Percentiles rank a stretch among this genome's conserved stretches.
phyloP scores from a whole-genome alignment of 2,797 vertebrate genomes.

The Sphenopsis melanotis region DNA sequence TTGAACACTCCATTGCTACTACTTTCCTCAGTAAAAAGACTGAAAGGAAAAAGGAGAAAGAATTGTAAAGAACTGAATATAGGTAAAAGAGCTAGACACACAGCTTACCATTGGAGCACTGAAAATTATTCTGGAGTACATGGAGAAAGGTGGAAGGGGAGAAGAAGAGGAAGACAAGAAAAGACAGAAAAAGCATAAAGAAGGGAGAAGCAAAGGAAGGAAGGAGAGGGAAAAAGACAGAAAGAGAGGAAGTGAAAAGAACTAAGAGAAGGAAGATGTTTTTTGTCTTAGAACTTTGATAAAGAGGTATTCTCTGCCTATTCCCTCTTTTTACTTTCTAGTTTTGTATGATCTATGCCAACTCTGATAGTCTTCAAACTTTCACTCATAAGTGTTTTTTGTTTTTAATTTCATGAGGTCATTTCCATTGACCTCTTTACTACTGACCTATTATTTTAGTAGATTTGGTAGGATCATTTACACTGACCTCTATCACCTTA shows the following conservation, averaged over 20 bases:
- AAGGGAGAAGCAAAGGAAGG: no score
- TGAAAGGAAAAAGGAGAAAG: background rate
- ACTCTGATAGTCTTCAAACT: background rate
- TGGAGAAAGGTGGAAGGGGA: background rate
- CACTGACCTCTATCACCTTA: background rate
- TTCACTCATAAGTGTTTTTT: background rate
- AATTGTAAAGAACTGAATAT: background rate
- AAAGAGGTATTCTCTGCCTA: background rate
- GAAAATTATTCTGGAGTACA: background rate
- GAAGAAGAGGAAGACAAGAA: background rate
- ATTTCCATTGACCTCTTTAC: background rate
- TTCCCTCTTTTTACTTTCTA: background rate
- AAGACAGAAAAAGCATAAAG: background rate
- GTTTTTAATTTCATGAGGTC: background rate
- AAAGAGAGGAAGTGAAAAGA: rapidly evolving
- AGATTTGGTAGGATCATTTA: background rate
- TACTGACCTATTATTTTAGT: background rate
- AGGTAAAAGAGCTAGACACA: background rate
- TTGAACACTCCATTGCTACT: background rate
- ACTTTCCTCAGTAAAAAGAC: background rate
- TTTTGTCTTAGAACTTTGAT: background rate
- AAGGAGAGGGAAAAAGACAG: rapidly evolving
- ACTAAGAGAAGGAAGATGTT: background rate
- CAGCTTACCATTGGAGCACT: background rate
- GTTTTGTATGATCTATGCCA: background rate